A percentile compares a stretch with the other conserved stretches of the same genome.
These are phyloP conservation scores for Podocnemis expansa DNA, from an alignment of 2,113 vertebrate genomes.

Conservation along the genomic window DNA sequence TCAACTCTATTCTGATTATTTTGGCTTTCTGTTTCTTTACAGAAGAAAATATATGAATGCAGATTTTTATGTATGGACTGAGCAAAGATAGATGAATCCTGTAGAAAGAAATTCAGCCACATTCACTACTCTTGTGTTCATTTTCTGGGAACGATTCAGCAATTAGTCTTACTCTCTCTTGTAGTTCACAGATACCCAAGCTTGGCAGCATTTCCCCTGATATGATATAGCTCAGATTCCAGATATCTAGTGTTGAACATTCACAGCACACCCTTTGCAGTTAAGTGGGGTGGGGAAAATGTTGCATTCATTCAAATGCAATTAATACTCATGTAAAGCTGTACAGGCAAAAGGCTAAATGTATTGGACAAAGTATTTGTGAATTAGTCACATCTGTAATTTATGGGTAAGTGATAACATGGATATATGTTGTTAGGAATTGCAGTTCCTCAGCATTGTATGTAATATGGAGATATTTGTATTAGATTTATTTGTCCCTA, in stretches of 20 bases:
- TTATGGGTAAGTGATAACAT: neutral
- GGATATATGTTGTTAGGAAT: neutral
- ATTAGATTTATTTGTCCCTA: neutral
- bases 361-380: neutral
- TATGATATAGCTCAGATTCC: neutral
- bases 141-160: too few relatives aligned
- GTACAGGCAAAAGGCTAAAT: neutral
- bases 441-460: neutral
- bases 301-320: neutral
- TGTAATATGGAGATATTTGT: neutral
- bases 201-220: accelerated
- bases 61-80: neutral
- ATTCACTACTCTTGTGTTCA: neutral
- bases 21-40: neutral
- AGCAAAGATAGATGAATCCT: neutral
- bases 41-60: accelerated
- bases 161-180: too few relatives aligned
- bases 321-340: neutral
- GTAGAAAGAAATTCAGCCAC: accelerated
- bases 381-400: neutral
- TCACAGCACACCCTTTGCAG: neutral
- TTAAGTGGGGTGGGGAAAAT: neutral
- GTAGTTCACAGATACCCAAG: too few relatives aligned
- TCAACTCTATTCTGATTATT: neutral
- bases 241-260: neutral